A percentile compares a stretch with the other conserved stretches of the same genome.
Evolutionary conservation across 2,888 invertebrate species (phyloP).

Genomic region (Callinectes sapidus): DNA sequence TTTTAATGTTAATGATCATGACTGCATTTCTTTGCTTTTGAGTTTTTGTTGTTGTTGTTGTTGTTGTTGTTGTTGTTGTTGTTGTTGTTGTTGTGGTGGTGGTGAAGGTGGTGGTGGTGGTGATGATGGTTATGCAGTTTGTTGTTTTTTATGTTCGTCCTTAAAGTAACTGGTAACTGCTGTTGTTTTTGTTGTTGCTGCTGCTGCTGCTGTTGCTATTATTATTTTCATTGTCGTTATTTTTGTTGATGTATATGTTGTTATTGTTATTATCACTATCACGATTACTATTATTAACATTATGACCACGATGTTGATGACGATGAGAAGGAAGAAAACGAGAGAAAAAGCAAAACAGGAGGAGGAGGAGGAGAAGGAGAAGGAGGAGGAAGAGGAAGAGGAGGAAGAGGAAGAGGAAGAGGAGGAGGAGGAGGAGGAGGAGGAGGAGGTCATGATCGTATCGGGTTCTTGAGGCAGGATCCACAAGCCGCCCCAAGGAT

Average conservation of each 20-base stretch:
- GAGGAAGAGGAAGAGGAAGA: background rate
- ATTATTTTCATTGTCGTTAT: background rate
- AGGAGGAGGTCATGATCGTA: background rate
- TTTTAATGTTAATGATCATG: background rate
- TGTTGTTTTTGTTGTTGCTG: background rate
- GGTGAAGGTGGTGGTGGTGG: background rate
- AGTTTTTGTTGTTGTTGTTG: background rate
- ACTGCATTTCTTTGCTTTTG: background rate
- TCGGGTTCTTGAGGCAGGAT: too few relatives aligned
- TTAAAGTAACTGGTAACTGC: too few relatives aligned
- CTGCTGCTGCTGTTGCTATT: background rate
- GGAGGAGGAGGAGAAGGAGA: background rate
- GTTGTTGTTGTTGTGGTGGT: background rate
- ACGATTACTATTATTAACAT: background rate
- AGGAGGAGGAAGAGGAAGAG: background rate
- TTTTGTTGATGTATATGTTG: background rate
- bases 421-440: background rate
- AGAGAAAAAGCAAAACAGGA: too few relatives aligned
- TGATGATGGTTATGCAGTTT: background rate
- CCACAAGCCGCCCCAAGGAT: too few relatives aligned
- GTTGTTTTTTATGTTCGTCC: background rate
- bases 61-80: background rate
- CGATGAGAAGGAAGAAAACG: background rate
- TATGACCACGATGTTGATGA: background rate
- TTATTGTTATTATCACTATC: background rate